A percentile compares a stretch with the other conserved stretches of the same genome.
phyloP scores from a whole-genome alignment of 2,888 invertebrate species.

The Mesoligia furuncula region DNA sequence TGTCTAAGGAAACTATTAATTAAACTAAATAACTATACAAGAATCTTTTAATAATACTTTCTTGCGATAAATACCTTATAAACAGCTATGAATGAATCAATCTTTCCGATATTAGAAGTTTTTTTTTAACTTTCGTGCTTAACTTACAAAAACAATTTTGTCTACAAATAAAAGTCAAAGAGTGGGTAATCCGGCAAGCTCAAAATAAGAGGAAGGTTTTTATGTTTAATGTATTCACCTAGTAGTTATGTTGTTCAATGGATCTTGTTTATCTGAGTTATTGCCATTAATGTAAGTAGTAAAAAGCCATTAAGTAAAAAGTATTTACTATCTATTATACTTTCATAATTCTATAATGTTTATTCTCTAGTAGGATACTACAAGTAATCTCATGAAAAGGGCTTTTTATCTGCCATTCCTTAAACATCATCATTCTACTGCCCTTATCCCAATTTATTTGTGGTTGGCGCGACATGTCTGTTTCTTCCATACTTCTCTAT shows the following conservation, averaged over 20 bases:
- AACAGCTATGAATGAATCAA: no score
- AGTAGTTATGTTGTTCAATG: neutral
- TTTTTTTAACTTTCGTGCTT: no score
- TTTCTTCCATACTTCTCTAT: neutral
- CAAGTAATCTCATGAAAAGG: neutral
- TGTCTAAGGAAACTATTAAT: neutral
- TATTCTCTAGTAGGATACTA: neutral
- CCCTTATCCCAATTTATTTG: neutral
- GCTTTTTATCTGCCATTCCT: neutral
- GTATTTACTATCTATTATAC: neutral
- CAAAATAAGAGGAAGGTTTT: neutral
- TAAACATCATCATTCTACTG: neutral
- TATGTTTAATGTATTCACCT: neutral
- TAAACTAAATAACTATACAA: neutral
- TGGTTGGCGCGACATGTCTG: no score
- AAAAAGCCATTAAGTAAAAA: no score
- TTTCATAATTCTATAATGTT: neutral
- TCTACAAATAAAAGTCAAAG: no score
- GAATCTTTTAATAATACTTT: neutral
- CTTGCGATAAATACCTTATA: no score
- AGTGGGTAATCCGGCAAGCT: neutral
- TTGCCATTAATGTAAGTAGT: neutral
- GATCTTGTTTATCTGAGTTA: neutral
- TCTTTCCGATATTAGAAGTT: no score
- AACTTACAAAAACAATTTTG: no score